Evolutionary conservation across 2,888 invertebrate species (phyloP), one percentile per base, ranked within the genome.

Genomic region (Polymixis flavicincta): DNA sequence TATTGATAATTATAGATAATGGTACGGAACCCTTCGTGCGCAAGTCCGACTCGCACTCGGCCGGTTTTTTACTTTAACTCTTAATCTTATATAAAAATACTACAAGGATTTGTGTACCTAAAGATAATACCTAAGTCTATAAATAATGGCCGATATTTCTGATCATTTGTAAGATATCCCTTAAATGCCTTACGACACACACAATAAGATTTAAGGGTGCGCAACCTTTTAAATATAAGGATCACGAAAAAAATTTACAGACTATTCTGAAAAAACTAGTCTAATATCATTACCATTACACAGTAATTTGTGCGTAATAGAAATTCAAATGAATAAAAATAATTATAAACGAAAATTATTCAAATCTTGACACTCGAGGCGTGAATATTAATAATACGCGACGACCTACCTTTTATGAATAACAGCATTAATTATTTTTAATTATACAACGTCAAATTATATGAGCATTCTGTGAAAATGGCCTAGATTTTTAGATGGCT

Each of bases 341-440:
- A 74, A 84, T 78, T 76, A 84, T 82, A 81, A 83, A 82, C 78
- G 28, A 74, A 77, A 76, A 77, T 74, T 85, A 87, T 86, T 87
- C 64, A 79, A 80, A 83, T 82, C 73, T 78, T 80, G 76, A 78
- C 82, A 82, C 72, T 77, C 48, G 63, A 75, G 82, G 74, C 61
- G 78, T 69, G 86, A 87, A 87, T 85, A 84, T 82, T 85, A 85
- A 83, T 84, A 76, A 42, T 59, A 48, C 77, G 72, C 67, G 76
- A 67, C 74, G 69, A 74, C 69, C 69, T 82, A 74, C 69, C 69
- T 82, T 76, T 68, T 72, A 74, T 74, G 61, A 82, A 86, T 82
- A 65, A 68, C 65, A 57, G 55, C 45, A 65, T 80, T 80, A 14
- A 85, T 83, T 72, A 80, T 80, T 67, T 77, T 64, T 69, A 66